Evolutionary conservation across 2,888 invertebrate genomes (phyloP).

Genomic region (Drosophila glabriapex): DNA sequence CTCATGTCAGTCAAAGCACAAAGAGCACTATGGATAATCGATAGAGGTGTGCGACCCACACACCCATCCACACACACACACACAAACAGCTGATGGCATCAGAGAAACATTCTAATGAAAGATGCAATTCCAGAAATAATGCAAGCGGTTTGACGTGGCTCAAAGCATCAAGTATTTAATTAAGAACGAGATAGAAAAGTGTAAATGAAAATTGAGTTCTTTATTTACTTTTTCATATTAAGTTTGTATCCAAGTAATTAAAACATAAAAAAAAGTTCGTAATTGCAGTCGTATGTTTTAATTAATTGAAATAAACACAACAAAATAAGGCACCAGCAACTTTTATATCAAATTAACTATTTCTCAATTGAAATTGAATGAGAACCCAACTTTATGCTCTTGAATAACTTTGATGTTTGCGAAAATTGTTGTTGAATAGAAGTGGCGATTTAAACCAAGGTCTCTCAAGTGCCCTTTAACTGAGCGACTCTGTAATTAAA

Average conservation of each 20-base stretch:
- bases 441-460: background rate
- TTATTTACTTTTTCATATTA: slow-evolving; percentile 16
- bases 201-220: background rate
- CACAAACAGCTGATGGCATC: slow-evolving; percentile 3
- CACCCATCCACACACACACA: background rate
- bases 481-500: background rate
- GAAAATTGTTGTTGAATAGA: background rate
- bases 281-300: background rate
- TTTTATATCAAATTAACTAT: background rate
- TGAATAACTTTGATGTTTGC: background rate
- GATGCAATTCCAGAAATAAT: slow-evolving; percentile 40
- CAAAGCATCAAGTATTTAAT: slow-evolving; percentile 51
- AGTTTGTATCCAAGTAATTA: slow-evolving; percentile 3
- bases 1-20: background rate
- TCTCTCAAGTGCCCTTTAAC: background rate
- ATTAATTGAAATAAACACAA: background rate
- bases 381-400: background rate
- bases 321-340: background rate
- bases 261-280: background rate
- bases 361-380: background rate
- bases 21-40: slow-evolving; percentile 19
- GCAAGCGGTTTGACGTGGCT: slow-evolving; percentile 20
- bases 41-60: slow-evolving; percentile 2
- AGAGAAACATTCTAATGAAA: slow-evolving; percentile 36
- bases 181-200: slow-evolving; percentile 35